These are phyloP conservation scores for Brassicogethes aeneus DNA, from an alignment of 2,888 invertebrate species.

Conservation along the genomic window DNA sequence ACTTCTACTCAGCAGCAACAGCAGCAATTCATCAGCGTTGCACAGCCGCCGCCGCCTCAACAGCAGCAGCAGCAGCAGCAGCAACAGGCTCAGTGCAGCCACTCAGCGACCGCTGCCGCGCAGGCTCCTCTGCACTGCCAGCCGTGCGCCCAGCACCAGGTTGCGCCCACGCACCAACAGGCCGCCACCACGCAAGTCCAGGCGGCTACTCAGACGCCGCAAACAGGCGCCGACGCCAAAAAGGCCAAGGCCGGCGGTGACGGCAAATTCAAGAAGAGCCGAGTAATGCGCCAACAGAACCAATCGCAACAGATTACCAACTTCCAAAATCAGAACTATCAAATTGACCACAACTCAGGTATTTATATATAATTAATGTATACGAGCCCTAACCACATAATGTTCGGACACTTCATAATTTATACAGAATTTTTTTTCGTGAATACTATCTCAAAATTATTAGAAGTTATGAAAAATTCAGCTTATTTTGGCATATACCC, in stretches of 20 bases:
- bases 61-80: constrained; percentile 21
- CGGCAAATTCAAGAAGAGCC: constrained; percentile 38
- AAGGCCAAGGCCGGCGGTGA: constrained; percentile 20
- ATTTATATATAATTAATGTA: no score
- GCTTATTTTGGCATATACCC: no score
- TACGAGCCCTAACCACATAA: no score
- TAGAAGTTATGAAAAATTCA: no score
- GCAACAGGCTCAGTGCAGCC: constrained; percentile 15
- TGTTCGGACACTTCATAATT: no score
- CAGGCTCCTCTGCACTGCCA: constrained; percentile 12
- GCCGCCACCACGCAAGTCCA: constrained; percentile 27
- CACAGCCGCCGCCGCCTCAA: not conserved
- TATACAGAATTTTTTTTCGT: no score
- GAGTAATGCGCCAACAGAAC: constrained; percentile 38
- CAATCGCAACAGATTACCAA: constrained; percentile 31
- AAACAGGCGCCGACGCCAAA: constrained; percentile 25
- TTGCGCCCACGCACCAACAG: constrained; percentile 11
- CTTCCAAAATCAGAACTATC: constrained; percentile 43
- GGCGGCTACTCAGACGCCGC: constrained; percentile 55
- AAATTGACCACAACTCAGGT: constrained; percentile 45
- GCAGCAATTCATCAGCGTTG: not conserved
- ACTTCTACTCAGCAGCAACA: constrained; percentile 15
- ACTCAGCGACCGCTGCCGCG: constrained; percentile 18
- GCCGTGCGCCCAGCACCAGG: constrained; percentile 28
- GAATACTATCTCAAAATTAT: no score